These are phyloP conservation scores for Tiaroga cobitis DNA, from an alignment of 2,797 vertebrate species.

Conservation along the genomic window DNA sequence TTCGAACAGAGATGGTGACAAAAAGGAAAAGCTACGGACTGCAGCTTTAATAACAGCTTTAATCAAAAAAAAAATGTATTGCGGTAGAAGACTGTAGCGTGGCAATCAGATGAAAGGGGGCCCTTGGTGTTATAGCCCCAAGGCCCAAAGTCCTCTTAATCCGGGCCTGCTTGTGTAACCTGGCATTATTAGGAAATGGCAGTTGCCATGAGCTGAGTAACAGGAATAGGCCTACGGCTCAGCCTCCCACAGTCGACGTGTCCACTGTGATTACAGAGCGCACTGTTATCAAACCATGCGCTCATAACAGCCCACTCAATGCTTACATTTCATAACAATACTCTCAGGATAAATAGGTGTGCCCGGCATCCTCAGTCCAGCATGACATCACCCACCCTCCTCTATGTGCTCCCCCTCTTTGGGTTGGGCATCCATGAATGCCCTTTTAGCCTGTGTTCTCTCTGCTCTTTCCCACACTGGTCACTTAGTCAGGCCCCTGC, in stretches of 20 bases:
- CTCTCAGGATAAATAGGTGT: slow-evolving; percentile 14
- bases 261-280: slow-evolving; percentile 47
- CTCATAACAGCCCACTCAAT: slow-evolving; percentile 37
- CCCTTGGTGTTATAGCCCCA: too few relatives aligned
- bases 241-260: slow-evolving; percentile 43
- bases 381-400: slow-evolving; percentile 1
- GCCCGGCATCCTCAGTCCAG: not conserved
- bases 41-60: too few relatives aligned
- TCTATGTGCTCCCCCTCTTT: not conserved
- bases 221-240: slow-evolving; percentile 19
- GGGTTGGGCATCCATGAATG: slow-evolving; percentile 5
- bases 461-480: slow-evolving; percentile 45
- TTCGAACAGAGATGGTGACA: too few relatives aligned
- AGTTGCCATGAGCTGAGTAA: slow-evolving; percentile 34
- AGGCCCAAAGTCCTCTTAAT: too few relatives aligned
- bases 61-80: too few relatives aligned
- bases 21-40: too few relatives aligned
- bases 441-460: slow-evolving; percentile 36
- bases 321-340: slow-evolving; percentile 44
- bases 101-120: too few relatives aligned
- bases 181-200: slow-evolving; percentile 59
- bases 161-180: slow-evolving; percentile 39
- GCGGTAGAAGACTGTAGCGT: too few relatives aligned
- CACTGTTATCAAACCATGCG: slow-evolving; percentile 38
- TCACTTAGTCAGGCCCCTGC: slow-evolving; percentile 29